Base-by-base conservation (phyloP, 2,888 invertebrate genomes). In the Barypeithes pellucidus region DNA sequence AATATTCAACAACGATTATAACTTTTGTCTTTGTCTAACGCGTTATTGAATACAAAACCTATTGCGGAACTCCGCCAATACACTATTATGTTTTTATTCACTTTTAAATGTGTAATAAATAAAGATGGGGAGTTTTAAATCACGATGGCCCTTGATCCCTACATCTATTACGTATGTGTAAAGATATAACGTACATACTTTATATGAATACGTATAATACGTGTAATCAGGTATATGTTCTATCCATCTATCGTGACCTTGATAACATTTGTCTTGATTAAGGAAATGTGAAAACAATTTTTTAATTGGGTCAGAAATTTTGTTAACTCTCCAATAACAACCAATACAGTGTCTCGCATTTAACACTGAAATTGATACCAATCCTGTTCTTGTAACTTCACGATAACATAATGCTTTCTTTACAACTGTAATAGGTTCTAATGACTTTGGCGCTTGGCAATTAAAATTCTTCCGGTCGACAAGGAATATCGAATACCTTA, bases 271-370 rank as follows among this genome's bases (percentile, higher is more conserved):
- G 43, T 20, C 61, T 61, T 33, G 41, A 22, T 52, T 72, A 67
- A 72, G 72, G 72, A 61, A 52, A 72, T 60, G 72, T 72, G 72
- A 72, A 72, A 72, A 61, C 67, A 61, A 67, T 67, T 67, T 72
- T n/a, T 61, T 41, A 67, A 61, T 67, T 41, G 61, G 61, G 72
- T 67, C 67, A 36, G 59, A 24, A 59, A 47, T 62, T 65, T 62
- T 65, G 36, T 68, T 33, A 20, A 50, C 73, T 73, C 73, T 73
- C 73, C 68, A 63, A 68, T 73, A 73, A 67, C 67, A 61, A 43
- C 60, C n/a, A 29, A 54, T 61, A 67, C 67, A 67, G 67, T 60
- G 45, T 52, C 52, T 54, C 12, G 39, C 59, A 16, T n/a, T 67
- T 57, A 54, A 43, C 47, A 59, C 63, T 73, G 36, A 57, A 63